Evolutionary conservation across 2,113 vertebrate species (phyloP).

Genomic region (Vidua chalybeata): DNA sequence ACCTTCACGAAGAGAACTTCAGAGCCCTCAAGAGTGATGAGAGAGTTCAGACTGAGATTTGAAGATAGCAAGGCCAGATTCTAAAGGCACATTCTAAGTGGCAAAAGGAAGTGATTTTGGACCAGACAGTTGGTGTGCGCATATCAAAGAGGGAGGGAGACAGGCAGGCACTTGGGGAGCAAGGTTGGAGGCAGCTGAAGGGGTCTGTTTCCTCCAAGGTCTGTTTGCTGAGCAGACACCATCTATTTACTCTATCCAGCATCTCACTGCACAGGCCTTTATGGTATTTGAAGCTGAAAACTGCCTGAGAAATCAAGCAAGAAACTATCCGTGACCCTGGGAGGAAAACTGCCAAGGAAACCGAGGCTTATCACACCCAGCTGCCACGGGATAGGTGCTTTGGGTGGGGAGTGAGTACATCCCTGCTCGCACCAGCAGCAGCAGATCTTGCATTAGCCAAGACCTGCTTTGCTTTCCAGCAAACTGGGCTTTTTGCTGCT

Average conservation of each 20-base stretch:
- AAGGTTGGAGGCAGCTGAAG: background rate
- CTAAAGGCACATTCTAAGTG: background rate
- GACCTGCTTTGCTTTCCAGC: background rate
- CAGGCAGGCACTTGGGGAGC: background rate
- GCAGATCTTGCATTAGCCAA: background rate
- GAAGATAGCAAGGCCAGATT: background rate
- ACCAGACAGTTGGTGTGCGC: background rate
- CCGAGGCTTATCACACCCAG: background rate
- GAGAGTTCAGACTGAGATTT: background rate
- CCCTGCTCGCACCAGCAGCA: background rate
- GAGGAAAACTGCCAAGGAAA: background rate
- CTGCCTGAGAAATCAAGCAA: background rate
- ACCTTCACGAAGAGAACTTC: background rate
- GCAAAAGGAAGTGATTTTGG: background rate
- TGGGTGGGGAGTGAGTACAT: background rate
- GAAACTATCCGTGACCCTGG: background rate
- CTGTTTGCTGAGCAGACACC: background rate
- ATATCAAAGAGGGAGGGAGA: background rate
- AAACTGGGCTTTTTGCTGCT: background rate
- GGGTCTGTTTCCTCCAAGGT: background rate
- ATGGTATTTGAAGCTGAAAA: background rate
- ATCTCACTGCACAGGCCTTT: background rate
- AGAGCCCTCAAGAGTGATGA: background rate
- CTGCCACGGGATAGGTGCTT: rapidly evolving
- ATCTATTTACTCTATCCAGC: background rate